Percentiles rank a stretch among this genome's conserved stretches.
Conservation (phyloP, 2,113 vertebrate species). For the Channa argus region DNA sequence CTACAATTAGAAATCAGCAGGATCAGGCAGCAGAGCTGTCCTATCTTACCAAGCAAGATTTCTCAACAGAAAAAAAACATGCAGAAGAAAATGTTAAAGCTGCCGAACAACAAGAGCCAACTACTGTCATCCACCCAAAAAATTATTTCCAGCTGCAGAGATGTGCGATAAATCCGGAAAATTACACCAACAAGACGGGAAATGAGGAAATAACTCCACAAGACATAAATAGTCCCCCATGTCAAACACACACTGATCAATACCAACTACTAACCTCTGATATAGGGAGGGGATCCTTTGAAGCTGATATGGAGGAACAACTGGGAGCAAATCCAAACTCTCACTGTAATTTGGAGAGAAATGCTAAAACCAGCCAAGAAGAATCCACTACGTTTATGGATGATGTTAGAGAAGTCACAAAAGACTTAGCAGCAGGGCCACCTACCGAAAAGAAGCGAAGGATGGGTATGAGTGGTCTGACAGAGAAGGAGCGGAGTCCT, state of each 20-base stretch:
- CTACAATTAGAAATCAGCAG: not conserved
- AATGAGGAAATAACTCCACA: constrained; percentile 19
- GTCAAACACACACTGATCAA: constrained; percentile 11
- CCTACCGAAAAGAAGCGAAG: constrained; percentile 72
- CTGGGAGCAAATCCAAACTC: not conserved
- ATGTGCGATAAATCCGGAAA: not conserved
- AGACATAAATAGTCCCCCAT: not conserved
- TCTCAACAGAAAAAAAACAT: constrained; percentile 4
- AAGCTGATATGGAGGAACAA: constrained; percentile 5
- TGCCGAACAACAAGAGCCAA: constrained; percentile 19
- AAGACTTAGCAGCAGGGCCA: constrained; percentile 6
- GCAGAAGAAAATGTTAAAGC: not conserved
- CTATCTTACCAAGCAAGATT: constrained; percentile 19
- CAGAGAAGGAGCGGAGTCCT: constrained; percentile 54
- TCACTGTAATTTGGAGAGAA: constrained; percentile 24
- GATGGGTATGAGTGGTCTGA: constrained; percentile 75
- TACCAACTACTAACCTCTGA: not conserved
- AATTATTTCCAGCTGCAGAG: constrained; percentile 4
- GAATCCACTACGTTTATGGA: not conserved
- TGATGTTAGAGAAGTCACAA: constrained; percentile 23
- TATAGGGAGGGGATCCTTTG: not conserved
- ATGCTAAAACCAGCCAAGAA: constrained; percentile 14
- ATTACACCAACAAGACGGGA: not conserved
- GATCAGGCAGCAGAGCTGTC: not conserved
- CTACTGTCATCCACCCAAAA: not conserved